A percentile compares a stretch with the other conserved stretches of the same genome.
These are phyloP conservation scores for Styela clava DNA, from an alignment of 23 tunicate species.

Conservation along the genomic window DNA sequence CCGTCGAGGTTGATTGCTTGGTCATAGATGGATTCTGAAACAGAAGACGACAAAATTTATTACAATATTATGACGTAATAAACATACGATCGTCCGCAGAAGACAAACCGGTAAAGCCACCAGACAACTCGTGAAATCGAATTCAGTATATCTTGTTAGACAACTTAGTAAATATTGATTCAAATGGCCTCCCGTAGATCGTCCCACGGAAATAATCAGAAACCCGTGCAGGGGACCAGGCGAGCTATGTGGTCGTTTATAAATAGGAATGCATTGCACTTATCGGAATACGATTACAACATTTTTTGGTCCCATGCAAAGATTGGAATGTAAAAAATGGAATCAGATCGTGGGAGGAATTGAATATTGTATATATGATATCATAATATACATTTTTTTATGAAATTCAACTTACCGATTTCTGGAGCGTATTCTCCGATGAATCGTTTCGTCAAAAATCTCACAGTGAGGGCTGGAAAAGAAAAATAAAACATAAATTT, in stretches of 20 bases:
- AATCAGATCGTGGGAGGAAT: background rate
- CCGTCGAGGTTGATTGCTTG: conserved; percentile 18
- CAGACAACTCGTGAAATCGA: background rate
- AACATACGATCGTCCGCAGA: background rate
- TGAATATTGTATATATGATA: background rate
- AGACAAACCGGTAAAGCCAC: background rate
- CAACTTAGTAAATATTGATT: background rate
- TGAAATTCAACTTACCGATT: conserved; percentile 10
- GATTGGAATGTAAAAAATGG: background rate
- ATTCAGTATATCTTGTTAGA: background rate
- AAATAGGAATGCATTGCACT: background rate
- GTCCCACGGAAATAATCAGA: background rate
- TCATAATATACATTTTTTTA: too few relatives aligned
- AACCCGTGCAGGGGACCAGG: background rate
- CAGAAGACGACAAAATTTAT: background rate
- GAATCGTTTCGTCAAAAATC: conserved; percentile 25
- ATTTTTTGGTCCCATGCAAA: background rate
- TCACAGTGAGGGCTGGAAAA: conserved; percentile 25
- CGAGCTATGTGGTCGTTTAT: background rate
- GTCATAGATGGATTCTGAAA: conserved; percentile 30
- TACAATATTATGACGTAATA: background rate
- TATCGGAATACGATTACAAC: background rate
- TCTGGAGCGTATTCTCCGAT: conserved; percentile 32
- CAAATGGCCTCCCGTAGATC: background rate
- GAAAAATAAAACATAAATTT: background rate